These are phyloP conservation scores for Polydrusus pterygomalis DNA, from an alignment of 2,888 invertebrate genomes.

Conservation along the genomic window DNA sequence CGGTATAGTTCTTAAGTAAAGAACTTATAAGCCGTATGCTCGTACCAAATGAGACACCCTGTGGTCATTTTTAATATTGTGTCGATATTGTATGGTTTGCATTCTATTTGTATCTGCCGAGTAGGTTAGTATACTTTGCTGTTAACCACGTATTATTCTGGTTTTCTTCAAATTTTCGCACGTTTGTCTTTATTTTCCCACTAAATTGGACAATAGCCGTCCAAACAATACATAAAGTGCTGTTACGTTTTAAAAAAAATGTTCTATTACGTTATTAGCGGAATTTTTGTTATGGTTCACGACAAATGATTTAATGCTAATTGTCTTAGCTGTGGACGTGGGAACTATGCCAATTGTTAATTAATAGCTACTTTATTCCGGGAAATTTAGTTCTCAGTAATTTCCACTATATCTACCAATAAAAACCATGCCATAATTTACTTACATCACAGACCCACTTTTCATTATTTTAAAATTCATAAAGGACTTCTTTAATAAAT, in stretches of 20 bases:
- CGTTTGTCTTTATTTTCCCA: slow-evolving; percentile 16
- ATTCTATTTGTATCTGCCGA: background rate
- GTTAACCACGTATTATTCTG: background rate
- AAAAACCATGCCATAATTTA: too few relatives aligned
- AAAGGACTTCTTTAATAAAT: too few relatives aligned
- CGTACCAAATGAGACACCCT: too few relatives aligned
- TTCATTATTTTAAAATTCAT: too few relatives aligned
- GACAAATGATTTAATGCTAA: slow-evolving; percentile 22
- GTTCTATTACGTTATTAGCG: slow-evolving; percentile 13
- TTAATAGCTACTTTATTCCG: slow-evolving; percentile 14
- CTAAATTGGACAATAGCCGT: slow-evolving; percentile 7
- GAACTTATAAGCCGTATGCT: too few relatives aligned
- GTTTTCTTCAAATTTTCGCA: slow-evolving; percentile 2
- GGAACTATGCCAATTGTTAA: slow-evolving; percentile 18
- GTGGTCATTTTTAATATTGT: background rate
- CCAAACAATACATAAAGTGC: slow-evolving; percentile 9
- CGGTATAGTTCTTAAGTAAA: too few relatives aligned
- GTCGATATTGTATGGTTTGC: background rate
- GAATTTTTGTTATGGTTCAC: slow-evolving; percentile 20
- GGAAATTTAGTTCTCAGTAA: slow-evolving; percentile 13
- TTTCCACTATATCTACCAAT: too few relatives aligned
- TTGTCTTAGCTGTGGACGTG: slow-evolving; percentile 11
- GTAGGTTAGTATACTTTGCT: background rate
- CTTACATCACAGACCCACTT: too few relatives aligned
- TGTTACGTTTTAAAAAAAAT: slow-evolving; percentile 17